phyloP scores from a whole-genome alignment of 2,113 vertebrate species.

The Gasterosteus nipponicus region DNA sequence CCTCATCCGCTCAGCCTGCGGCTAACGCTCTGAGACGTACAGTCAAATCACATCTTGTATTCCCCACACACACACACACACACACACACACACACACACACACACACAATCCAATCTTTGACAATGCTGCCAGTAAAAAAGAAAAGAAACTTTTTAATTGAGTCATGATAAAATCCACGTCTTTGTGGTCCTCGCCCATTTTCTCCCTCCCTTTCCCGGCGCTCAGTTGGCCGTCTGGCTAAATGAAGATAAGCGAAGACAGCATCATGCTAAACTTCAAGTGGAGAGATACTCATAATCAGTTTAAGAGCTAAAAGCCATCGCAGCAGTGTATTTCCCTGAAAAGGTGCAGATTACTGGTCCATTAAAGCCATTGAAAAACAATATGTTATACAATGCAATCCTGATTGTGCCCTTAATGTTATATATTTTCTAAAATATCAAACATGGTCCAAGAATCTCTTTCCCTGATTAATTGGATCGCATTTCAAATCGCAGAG shows the following conservation, averaged over 20 bases:
- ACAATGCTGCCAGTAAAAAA: conserved; percentile 33
- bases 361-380: conserved; percentile 11
- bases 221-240: conserved; percentile 30
- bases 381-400: background rate
- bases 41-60: conserved; percentile 28
- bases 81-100: background rate
- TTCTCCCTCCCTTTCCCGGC: background rate
- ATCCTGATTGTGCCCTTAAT: conserved; percentile 6
- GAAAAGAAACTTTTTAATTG: conserved; percentile 55
- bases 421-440: background rate
- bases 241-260: conserved; percentile 52
- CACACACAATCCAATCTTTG: background rate
- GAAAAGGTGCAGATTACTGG: conserved; percentile 9
- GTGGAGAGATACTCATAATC: conserved; percentile 45
- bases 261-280: conserved; percentile 33
- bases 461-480: conserved; percentile 16
- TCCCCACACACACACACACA: background rate
- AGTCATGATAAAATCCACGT: conserved; percentile 61
- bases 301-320: conserved; percentile 40
- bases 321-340: background rate
- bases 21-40: conserved; percentile 27
- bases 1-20: conserved; percentile 17
- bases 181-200: conserved; percentile 42
- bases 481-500: conserved; percentile 13
- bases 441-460: conserved; percentile 1